Base-by-base conservation (phyloP, 2,888 invertebrate genomes). In the Laothoe populi region DNA sequence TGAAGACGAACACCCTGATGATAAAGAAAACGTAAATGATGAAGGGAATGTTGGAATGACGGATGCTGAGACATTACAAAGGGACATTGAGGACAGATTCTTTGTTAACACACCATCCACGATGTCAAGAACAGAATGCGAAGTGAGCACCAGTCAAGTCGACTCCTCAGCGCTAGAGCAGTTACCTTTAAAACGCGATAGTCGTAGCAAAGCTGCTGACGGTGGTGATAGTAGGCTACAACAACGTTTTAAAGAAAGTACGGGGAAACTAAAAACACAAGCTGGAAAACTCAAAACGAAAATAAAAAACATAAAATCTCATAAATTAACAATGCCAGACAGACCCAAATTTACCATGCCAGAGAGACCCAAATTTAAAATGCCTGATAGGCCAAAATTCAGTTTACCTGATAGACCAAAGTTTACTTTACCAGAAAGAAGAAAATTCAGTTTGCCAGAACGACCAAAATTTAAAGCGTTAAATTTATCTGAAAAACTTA, bases 211-310 rank as follows among this genome's bases (percentile, higher is more conserved):
- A 79, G 91, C 89, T 67, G 73, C 83, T 46, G 94, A 94, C 48
- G 88, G 85, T 60, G 87, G 90, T 63, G 93, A 94, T 72, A 90
- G 87, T 58, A 95, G 93, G 76, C 92, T 95, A 77, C 95, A 95
- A 71, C 95, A 95, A 69, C 94, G 95, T 16, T 83, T 96, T 31
- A 95, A 94, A 68, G 94, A 93, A 67, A 95, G 96, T 68, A 96
- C 96, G 3, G 96, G 95, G 40, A 95, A 95, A 70, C 74, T 96
- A 57, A 95, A 94, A 72, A 93, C 90, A 44, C 96, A 96, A 81
- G 96, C 96, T 16, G 96, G 95, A 31, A 96, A 95, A 84, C 82
- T 97, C 31, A 95, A 95, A 81, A 94, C 94, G 0, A 95, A 95
- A 79, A 79, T 96, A 63, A 94, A 95, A 75, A 94, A 89, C 66